Evolutionary conservation across 2,113 vertebrate genomes (phyloP), one percentile per base, ranked within the genome.

Genomic region (Burhinus bistriatus): DNA sequence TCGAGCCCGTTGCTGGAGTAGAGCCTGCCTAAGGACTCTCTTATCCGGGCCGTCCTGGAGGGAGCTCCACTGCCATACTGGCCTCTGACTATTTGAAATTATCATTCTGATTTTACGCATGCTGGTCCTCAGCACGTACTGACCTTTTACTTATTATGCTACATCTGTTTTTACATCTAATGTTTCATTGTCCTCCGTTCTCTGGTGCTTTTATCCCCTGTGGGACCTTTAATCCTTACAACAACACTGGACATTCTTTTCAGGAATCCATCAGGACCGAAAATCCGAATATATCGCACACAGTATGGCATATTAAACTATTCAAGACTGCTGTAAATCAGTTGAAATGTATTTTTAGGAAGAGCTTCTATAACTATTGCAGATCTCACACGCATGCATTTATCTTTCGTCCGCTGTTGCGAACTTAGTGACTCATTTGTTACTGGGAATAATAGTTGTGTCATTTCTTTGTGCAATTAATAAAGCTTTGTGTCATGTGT

Each of bases 311-410:
- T 70, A 91, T 85, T 93, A 92, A 95, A 83, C 87, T 47, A 91
- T 51, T 71, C 27, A n/a, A 79, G 83, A 82, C 82, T 49, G 69
- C 30, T 89, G 80, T 83, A 96, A 92, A 95, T 90, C 81, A 89
- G 77, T 54, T 75, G 73, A 92, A 93, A 96, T 59, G 45, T 76
- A 91, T 90, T 89, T 97, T 95, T 94, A 94, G 91, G 93, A 91
- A 94, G 78, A 93, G 70, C 64, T 92, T 38, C 82, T 68, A 13
- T 12, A 83, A 76, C 83, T 78, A 72, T 47, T 88, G 64, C 66
- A 91, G 66, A 78, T 89, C 83, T 93, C 79, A 52, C 80, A 87
- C 1, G 2, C 20, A n/a, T 2, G 49, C 93, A 93, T 97, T 90
- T 83, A 93, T 86, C 81, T 92, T 91, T 68, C 2, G 1, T 81